Percentiles rank a stretch among this genome's conserved stretches.
These are phyloP conservation scores for Phallusia fumigata DNA, from an alignment of 23 tunicate species.

Conservation along the genomic window DNA sequence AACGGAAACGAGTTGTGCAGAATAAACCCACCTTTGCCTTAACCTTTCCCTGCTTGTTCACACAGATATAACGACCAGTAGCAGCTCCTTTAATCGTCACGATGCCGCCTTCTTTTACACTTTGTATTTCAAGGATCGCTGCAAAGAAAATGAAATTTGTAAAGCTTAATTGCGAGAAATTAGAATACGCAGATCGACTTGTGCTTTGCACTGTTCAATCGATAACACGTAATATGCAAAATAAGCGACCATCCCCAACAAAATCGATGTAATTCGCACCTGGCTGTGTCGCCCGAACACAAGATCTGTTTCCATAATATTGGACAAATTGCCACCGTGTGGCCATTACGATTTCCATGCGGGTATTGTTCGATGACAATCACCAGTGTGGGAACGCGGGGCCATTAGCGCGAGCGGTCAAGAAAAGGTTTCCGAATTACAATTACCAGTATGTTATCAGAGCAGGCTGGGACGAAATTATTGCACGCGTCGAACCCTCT, in stretches of 20 bases:
- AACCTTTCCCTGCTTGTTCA: conserved; percentile 22
- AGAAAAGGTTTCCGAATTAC: too few relatives aligned
- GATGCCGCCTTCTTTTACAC: not conserved
- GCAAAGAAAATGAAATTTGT: conserved; percentile 7
- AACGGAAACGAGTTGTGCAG: not conserved
- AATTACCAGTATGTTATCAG: not conserved
- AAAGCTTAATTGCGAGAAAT: too few relatives aligned
- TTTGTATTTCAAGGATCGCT: conserved; percentile 8
- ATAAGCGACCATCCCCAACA: not conserved
- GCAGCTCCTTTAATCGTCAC: conserved; percentile 9
- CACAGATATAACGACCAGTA: conserved; percentile 17
- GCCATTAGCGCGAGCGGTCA: not conserved
- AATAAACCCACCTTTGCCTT: not conserved
- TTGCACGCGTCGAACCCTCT: conserved; percentile 8
- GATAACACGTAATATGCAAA: not conserved
- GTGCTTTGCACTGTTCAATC: too few relatives aligned
- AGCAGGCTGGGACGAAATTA: not conserved
- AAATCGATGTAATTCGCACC: not conserved
- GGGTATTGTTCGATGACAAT: not conserved
- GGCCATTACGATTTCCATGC: not conserved
- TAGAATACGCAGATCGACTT: too few relatives aligned
- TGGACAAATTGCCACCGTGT: not conserved
- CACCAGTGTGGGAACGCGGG: not conserved
- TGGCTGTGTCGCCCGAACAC: not conserved
- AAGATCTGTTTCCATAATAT: not conserved